phyloP scores from a whole-genome alignment of 2,113 vertebrate species.

The Bos indicus region DNA sequence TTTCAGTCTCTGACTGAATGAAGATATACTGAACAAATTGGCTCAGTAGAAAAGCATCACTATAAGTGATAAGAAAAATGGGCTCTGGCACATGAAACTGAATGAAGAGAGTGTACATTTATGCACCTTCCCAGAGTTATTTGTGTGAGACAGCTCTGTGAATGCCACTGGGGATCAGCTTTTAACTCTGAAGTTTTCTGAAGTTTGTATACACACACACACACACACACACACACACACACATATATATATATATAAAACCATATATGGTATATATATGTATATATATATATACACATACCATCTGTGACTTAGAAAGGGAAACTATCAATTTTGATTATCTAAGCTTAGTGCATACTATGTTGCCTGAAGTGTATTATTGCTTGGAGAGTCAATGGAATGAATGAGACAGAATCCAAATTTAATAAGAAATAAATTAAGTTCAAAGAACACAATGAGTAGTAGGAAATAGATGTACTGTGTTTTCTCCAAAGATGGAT shows the following conservation, averaged over 20 bases:
- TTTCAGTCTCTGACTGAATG: constrained; percentile 5
- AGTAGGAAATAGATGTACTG: constrained; percentile 36
- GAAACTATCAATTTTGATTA: constrained; percentile 34
- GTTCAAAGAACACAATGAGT: constrained; percentile 55
- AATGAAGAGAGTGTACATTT: constrained; percentile 30
- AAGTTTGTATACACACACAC: not conserved
- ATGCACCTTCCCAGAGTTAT: constrained; percentile 48
- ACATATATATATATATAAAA: not conserved
- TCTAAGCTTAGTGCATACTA: constrained; percentile 2
- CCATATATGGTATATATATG: not conserved
- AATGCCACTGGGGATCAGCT: not conserved
- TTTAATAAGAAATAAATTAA: constrained; percentile 66
- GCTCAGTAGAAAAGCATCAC: not conserved
- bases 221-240: too few relatives aligned
- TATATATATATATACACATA: not conserved
- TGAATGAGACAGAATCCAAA: constrained; percentile 10
- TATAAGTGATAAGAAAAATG: constrained; percentile 38
- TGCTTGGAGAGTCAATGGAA: constrained; percentile 19
- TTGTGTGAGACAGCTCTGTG: constrained; percentile 24
- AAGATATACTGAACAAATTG: constrained; percentile 31
- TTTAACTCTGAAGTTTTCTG: constrained; percentile 26
- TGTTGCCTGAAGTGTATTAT: constrained; percentile 35
- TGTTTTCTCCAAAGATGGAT: constrained; percentile 59
- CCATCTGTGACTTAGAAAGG: not conserved
- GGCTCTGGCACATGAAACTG: constrained; percentile 18